A percentile compares a stretch with the other conserved stretches of the same genome.
Evolutionary conservation across 2,797 vertebrate genomes (phyloP).

Genomic region (Schizopygopsis malacanthus): DNA sequence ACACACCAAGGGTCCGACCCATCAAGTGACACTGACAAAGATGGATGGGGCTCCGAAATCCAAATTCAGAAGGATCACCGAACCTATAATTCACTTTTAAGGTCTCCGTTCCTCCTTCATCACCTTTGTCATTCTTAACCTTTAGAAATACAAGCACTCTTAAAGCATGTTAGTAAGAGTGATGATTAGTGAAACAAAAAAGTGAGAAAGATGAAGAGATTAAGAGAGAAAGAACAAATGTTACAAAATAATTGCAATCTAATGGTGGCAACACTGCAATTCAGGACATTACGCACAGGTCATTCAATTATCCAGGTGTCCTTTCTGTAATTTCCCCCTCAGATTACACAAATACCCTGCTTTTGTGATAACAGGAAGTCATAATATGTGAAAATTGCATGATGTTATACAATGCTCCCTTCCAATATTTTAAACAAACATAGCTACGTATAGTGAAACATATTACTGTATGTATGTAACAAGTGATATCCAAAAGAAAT

Average conservation of each 20-base stretch:
- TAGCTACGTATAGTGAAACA: not conserved
- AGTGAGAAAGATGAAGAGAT: not conserved
- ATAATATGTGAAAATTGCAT: slow-evolving; percentile 14
- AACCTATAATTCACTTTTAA: not conserved
- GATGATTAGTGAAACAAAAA: not conserved
- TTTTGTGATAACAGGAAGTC: slow-evolving; percentile 42
- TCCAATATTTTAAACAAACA: slow-evolving; percentile 10
- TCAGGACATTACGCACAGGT: slow-evolving; percentile 32
- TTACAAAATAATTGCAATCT: slow-evolving; percentile 39
- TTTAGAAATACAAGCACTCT: not conserved
- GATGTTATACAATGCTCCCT: not conserved
- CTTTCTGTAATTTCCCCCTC: slow-evolving; percentile 51
- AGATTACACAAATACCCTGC: slow-evolving; percentile 38
- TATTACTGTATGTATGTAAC: not conserved
- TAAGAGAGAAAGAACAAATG: not conserved
- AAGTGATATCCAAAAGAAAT: not conserved
- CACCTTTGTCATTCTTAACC: not conserved
- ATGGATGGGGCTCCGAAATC: not conserved
- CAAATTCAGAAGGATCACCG: not conserved
- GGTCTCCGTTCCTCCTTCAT: not conserved
- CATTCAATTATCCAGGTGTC: slow-evolving; percentile 39
- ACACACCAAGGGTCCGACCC: slow-evolving; percentile 18
- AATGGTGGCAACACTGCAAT: slow-evolving; percentile 41
- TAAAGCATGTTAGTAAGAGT: not conserved
- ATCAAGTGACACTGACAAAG: slow-evolving; percentile 22